Conservation (phyloP, 2,797 vertebrate species). For the Pangasius macronema region DNA sequence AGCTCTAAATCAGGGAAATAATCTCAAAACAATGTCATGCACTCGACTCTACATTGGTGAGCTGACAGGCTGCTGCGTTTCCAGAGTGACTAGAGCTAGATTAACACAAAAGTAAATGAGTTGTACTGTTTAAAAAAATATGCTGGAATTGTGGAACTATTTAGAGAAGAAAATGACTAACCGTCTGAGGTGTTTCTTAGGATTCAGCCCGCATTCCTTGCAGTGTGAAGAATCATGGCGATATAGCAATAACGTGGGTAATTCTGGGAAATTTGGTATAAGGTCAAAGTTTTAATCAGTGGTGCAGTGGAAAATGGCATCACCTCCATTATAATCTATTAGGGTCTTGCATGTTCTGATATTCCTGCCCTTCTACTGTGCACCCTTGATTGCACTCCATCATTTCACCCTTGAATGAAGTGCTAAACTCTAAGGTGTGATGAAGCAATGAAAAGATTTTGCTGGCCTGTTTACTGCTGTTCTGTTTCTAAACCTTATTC, state of each 20-base stretch:
- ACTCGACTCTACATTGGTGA: slow-evolving; percentile 70
- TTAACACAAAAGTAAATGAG: slow-evolving; percentile 27
- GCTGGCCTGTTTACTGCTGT: neutral
- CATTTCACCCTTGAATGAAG: slow-evolving; percentile 28
- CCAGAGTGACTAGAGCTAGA: slow-evolving; percentile 41
- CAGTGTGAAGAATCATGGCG: neutral
- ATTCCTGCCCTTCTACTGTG: neutral
- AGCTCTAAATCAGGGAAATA: slow-evolving; percentile 79
- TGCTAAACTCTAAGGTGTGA: neutral
- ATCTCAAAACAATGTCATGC: slow-evolving; percentile 78
- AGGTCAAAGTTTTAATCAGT: slow-evolving; percentile 38
- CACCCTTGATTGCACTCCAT: slow-evolving; percentile 31
- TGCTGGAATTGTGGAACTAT: neutral
- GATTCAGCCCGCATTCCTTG: neutral
- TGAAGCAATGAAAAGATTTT: neutral
- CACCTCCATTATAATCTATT: slow-evolving; percentile 39
- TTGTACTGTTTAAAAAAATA: neutral
- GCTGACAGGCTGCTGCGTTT: slow-evolving; percentile 49
- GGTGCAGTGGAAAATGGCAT: slow-evolving; percentile 24
- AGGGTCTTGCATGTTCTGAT: slow-evolving; percentile 27
- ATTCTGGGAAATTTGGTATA: slow-evolving; percentile 25
- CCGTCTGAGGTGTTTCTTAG: neutral
- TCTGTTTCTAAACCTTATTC: neutral
- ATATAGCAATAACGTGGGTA: slow-evolving; percentile 1
- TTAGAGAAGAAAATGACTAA: neutral